Conservation (phyloP, 1,140 invertebrate species). For the Calliopsis andreniformis region DNA sequence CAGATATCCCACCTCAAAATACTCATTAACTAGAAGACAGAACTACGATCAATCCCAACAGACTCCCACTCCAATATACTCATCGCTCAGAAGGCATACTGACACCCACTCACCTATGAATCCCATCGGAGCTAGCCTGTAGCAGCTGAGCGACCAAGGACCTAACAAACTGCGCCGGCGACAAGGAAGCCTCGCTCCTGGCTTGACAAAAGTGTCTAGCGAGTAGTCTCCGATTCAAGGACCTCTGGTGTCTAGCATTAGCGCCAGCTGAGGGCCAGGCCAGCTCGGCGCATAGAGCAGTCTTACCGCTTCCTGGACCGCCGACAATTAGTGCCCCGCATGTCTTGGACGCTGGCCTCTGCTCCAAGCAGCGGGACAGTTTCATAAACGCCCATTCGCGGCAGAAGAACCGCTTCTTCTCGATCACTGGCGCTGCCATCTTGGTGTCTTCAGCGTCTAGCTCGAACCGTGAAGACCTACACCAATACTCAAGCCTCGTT, state of each 20-base stretch:
- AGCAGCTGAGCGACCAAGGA: constrained; percentile 89
- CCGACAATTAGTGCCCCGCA: constrained; percentile 93
- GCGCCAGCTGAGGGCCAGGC: constrained; percentile 87
- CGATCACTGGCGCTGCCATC: constrained; percentile 81
- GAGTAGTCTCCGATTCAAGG: constrained; percentile 88
- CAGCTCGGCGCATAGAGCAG: constrained; percentile 92
- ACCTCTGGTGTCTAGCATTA: constrained; percentile 85
- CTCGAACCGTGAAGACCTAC: neutral
- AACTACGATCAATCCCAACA: too few relatives aligned
- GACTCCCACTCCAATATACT: too few relatives aligned
- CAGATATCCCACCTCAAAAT: too few relatives aligned
- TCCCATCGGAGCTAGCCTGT: constrained; percentile 77
- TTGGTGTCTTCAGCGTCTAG: neutral
- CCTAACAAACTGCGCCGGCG: constrained; percentile 91
- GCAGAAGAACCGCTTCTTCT: constrained; percentile 88
- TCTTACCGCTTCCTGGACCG: constrained; percentile 94
- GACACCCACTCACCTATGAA: constrained; percentile 68
- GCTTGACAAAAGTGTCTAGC: constrained; percentile 92
- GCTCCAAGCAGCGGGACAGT: constrained; percentile 94
- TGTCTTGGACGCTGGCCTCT: constrained; percentile 88
- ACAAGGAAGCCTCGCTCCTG: constrained; percentile 83
- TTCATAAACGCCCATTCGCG: constrained; percentile 98
- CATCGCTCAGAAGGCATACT: too few relatives aligned
- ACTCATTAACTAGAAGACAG: too few relatives aligned
- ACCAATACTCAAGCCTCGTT: neutral